Base-by-base conservation (phyloP, 2,888 invertebrate genomes). In the Synergus umbraculus region DNA sequence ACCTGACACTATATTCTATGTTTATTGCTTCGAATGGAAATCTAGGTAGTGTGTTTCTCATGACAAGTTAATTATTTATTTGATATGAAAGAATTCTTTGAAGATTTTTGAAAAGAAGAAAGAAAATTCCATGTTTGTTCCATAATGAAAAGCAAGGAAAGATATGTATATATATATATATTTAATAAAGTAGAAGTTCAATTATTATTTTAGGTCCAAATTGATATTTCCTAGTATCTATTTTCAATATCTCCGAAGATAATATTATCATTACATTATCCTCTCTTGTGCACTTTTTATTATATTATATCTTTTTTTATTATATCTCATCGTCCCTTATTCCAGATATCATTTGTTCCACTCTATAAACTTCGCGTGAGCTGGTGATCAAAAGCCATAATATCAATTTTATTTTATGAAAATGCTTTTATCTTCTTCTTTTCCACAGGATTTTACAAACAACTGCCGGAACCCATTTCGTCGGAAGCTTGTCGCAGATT, bases 391-490 rank as follows among this genome's bases (percentile, higher is more conserved):
- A 79, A 78, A 65, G 67, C 65, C 77, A 76, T 82, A 81, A 81
- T 81, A 84, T 81, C 79, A n/a, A 54, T 73, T 10, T 73, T n/a
- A 73, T 37, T 37, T 73, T 58, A 73, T 73, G 37, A 41, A 73
- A 73, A 73, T 73, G n/a, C 37, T 73, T 73, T 54, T n/a, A 54
- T 73, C 73, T 79, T 49, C 67, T 80, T 77, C 84, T 78, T 80
- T 69, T 84, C 82, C 85, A 60, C 92, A 94, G 95, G 94, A 88
- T 95, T 94, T 91, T 93, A 94, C 91, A 95, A 94, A 90, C 93
- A 94, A 89, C 93, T 94, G 85, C 94, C 94, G 77, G 94, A 94
- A 87, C 94, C 94, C 44, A 91, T 94, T 81, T 94, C 94, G 81
- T 93, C 93, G 79, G 93, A 94, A 86, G 93, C 94, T 83, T 93